Conservation (phyloP, 30 jellyfish, hydroid and myxozoan species). For the Mastigias papua region DNA sequence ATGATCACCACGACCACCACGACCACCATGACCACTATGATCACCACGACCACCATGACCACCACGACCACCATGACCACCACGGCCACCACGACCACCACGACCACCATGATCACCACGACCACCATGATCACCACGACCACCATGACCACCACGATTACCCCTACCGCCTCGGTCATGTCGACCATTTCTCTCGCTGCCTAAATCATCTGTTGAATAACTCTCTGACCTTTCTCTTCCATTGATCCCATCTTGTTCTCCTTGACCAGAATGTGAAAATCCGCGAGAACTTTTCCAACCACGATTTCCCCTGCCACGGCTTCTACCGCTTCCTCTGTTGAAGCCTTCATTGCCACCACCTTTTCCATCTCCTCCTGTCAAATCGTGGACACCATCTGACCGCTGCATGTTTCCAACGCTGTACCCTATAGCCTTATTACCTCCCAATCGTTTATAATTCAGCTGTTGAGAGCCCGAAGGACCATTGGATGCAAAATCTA, state of each 20-base stretch:
- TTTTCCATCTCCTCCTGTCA: background rate
- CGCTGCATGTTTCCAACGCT: background rate
- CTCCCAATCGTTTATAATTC: background rate
- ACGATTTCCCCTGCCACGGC: background rate
- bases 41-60: background rate
- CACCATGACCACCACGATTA: slow-evolving; percentile 9
- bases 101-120: background rate
- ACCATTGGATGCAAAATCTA: background rate
- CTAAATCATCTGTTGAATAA: background rate
- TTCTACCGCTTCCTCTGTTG: background rate
- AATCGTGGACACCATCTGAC: background rate
- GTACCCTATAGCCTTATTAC: background rate
- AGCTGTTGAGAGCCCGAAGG: background rate
- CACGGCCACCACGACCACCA: background rate
- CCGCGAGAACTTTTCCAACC: background rate
- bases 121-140: background rate
- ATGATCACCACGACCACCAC: too few relatives aligned
- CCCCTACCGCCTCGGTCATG: slow-evolving; percentile 7
- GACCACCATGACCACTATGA: too few relatives aligned
- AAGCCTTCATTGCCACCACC: background rate
- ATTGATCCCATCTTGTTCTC: background rate
- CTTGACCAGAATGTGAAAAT: background rate
- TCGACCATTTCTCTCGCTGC: background rate
- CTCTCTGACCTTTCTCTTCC: background rate
- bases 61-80: background rate